A percentile compares a stretch with the other conserved stretches of the same genome.
Evolutionary conservation across 2,888 invertebrate genomes (phyloP).

Genomic region (Drosophila hamatofila): DNA sequence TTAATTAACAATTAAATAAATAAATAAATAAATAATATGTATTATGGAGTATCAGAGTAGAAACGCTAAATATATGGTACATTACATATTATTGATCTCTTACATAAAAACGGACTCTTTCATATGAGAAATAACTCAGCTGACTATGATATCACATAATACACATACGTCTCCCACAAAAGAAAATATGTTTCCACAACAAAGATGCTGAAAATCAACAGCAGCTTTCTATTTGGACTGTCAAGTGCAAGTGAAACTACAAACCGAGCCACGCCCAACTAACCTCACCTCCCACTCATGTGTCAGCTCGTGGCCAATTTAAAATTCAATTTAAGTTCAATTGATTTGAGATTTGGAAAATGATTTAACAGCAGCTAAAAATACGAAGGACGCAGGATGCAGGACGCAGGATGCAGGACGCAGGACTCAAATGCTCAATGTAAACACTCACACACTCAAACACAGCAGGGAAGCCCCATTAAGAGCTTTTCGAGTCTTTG

Average conservation of each 20-base stretch:
- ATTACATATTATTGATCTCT: too few relatives aligned
- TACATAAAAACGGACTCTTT: not conserved
- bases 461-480: slow-evolving; percentile 76
- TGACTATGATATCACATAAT: not conserved
- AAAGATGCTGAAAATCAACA: not conserved
- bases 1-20: too few relatives aligned
- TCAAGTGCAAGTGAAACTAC: slow-evolving; percentile 56
- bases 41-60: too few relatives aligned
- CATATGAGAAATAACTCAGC: not conserved
- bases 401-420: not conserved
- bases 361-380: slow-evolving; percentile 43
- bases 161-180: not conserved
- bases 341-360: slow-evolving; percentile 68
- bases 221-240: slow-evolving; percentile 22
- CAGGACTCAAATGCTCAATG: slow-evolving; percentile 6
- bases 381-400: not conserved
- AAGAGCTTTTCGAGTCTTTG: slow-evolving; percentile 31
- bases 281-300: slow-evolving; percentile 13
- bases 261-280: slow-evolving; percentile 55
- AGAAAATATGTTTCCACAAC: not conserved
- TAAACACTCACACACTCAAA: slow-evolving; percentile 4
- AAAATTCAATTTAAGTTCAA: slow-evolving; percentile 77
- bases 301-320: slow-evolving; percentile 65
- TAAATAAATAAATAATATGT: too few relatives aligned
- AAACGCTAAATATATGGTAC: too few relatives aligned